Conservation (phyloP, 2,797 vertebrate genomes). For the Chloroceryle amazona region DNA sequence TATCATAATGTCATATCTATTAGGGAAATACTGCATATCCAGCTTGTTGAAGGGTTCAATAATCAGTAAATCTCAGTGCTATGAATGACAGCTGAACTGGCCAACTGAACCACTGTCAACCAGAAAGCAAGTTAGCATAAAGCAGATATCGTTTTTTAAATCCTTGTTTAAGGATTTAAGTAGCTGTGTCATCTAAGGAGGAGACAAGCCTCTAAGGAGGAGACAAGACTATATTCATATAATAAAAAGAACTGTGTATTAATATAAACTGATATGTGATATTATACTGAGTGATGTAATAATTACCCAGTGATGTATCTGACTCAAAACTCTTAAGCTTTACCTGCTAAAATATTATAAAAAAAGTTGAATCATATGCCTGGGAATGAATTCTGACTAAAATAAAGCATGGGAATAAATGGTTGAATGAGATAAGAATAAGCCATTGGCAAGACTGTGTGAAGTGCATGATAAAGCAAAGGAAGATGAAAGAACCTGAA, state of each 20-base stretch:
- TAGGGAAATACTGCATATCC: not conserved
- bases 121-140: not conserved
- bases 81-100: not conserved
- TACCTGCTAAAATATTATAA: not conserved
- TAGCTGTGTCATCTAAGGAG: not conserved
- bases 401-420: not conserved
- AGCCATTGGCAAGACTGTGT: not conserved
- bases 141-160: not conserved
- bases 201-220: not conserved
- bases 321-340: not conserved
- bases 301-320: not conserved
- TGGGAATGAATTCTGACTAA: not conserved
- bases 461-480: conserved; percentile 1
- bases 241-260: not conserved
- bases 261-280: not conserved
- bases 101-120: not conserved
- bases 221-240: not conserved
- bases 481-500: not conserved
- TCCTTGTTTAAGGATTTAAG: not conserved
- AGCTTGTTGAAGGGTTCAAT: not conserved
- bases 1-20: not conserved
- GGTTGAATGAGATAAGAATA: not conserved
- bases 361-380: not conserved
- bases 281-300: not conserved
- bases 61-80: not conserved